Evolutionary conservation across 2,797 vertebrate genomes (phyloP), one percentile per base, ranked within the genome.

Genomic region (Sebastes itinus): DNA sequence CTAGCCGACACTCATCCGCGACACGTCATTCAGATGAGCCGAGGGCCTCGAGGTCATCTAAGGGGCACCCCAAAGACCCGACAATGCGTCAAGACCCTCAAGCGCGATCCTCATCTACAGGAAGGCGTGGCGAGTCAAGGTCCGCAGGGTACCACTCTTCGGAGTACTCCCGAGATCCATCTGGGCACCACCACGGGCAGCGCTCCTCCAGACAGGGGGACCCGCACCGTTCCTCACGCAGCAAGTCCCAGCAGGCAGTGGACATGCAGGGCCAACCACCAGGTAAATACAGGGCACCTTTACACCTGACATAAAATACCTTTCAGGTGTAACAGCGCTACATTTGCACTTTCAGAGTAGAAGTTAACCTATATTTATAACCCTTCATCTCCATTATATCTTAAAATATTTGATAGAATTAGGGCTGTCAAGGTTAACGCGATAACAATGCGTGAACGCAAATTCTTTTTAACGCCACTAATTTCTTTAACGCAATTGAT

Each of bases 1-100:
- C 97, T 0, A 95, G 97, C 80, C 96, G 97, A 60, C 98, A 98
- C 69, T 89, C 97, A 0, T 93, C 97, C 66, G 93, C 96, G 4
- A 95, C 97, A 20, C 97, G 98, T 82, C 98, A 99, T 18, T 25
- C 95, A 0, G 98, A 99, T 2, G 98, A 99, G 76, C 95, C 91
- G 0, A 96, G 97, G 69, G 88, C 96, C 33, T 95, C 96, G 0
- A 96, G 98, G 78, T 95, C 97, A 1, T 95, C 97, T 38, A 98
- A 97, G 88, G 96, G 95, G 30, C 97, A 98, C 16, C 87, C 91
- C 1, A 97, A 99, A 92, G 98, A 99, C 72, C 90, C 96, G 0
- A 89, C 97, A 52, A 76, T 95, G 79, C 97, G 97, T 60, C 97
- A 98, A 0, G 98, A 99, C 59, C 92, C 97, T 69, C 96, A 97